These are phyloP conservation scores for Pseudoatta argentina DNA, from an alignment of 1,140 invertebrate genomes.

Conservation along the genomic window DNA sequence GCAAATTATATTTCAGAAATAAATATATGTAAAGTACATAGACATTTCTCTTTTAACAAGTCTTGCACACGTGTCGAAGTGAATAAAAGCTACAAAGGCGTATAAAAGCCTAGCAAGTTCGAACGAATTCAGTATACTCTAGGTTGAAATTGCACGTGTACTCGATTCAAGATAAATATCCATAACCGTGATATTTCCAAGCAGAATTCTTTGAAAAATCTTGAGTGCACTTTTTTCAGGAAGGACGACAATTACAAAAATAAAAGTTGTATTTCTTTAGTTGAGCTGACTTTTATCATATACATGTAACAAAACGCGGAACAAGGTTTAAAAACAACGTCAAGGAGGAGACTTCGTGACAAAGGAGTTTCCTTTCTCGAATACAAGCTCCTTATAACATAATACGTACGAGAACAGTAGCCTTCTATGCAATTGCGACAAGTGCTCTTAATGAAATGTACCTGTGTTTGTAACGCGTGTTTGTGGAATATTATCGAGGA, in stretches of 20 bases:
- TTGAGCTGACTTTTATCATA: not conserved
- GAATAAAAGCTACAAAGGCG: slow-evolving; percentile 10
- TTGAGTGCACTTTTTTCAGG: not conserved
- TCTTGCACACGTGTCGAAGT: not conserved
- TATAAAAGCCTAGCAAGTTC: slow-evolving; percentile 26
- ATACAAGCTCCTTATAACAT: slow-evolving; percentile 38
- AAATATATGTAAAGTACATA: slow-evolving; percentile 3
- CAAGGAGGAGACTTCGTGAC: slow-evolving; percentile 1
- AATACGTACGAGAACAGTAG: slow-evolving; percentile 26
- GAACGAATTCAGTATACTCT: not conserved
- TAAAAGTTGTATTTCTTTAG: slow-evolving; percentile 22
- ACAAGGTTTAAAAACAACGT: slow-evolving; percentile 43
- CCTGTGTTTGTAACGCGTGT: slow-evolving; percentile 10
- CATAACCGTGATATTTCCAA: slow-evolving; percentile 7
- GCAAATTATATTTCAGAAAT: not conserved
- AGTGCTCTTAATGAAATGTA: slow-evolving; percentile 19
- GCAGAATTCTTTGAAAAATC: not conserved
- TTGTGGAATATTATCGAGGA: slow-evolving; percentile 17
- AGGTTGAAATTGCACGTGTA: slow-evolving; percentile 22
- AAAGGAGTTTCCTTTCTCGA: slow-evolving; percentile 11
- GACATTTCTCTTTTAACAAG: not conserved
- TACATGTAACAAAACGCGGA: slow-evolving; percentile 9
- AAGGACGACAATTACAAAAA: slow-evolving; percentile 10
- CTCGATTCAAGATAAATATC: slow-evolving; percentile 25
- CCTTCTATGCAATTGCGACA: slow-evolving; percentile 21